Base-by-base conservation (phyloP, 2,888 invertebrate species). In the Athetis lepigone region DNA sequence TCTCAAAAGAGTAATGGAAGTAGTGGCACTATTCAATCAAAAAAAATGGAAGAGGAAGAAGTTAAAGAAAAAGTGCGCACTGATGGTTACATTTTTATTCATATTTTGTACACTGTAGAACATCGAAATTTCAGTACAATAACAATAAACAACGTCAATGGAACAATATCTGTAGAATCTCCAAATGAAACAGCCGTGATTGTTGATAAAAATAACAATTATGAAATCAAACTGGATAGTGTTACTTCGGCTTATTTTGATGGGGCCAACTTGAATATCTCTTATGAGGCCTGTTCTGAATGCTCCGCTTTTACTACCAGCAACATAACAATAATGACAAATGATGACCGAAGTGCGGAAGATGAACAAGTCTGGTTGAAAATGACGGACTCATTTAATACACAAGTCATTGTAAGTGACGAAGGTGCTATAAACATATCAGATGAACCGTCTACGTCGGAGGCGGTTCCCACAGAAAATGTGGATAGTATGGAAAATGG, bases 111-210 rank as follows among this genome's bases (percentile, higher is more conserved):
- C 72, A 88, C 88, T 1, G 85, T 95, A 64, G 96, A 96, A 81
- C 95, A 96, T 87, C 84, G 86, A 36, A 92, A 95, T 85, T 96
- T 95, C 76, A 90, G 95, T n/a, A 93, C 94, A n/a, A 87, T 96
- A 18, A 89, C 88, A 45, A 88, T 95, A 63, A 90, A 95, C 76
- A 92, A 90, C 80, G 80, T 85, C 29, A 86, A 83, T 61, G 86
- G 77, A 8, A 86, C 84, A 52, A 84, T 94, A 64, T 80, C 85
- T 6, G 78, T 94, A 2, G 88, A 89, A 29, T 94, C 94, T 3
- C 93, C 94, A 6, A 93, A 93, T 61, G 82, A 87, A 11, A 88
- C 88, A 6, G 79, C 72, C 16, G 83, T 94, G 4, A 75, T 79
- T 2, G 66, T 93, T 19, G 84, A 90, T 71, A 70, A 64, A 13